Percentiles rank a stretch among this genome's conserved stretches.
Evolutionary conservation across 2,113 vertebrate species (phyloP).

Genomic region (Pandion haliaetus): DNA sequence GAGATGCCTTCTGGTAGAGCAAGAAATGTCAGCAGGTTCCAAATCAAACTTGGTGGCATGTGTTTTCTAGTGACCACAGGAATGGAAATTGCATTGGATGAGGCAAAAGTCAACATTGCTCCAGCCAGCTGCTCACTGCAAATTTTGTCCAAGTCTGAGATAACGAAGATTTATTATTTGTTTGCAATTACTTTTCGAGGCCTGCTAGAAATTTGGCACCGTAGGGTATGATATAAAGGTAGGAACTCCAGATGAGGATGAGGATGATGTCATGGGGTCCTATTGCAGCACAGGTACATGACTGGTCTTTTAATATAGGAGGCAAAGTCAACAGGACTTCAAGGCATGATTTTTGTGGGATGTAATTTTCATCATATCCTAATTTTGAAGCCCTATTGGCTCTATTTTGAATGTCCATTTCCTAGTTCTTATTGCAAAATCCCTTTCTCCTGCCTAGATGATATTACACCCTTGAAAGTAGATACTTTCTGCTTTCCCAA

Average conservation of each 20-base stretch:
- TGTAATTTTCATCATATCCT: background rate
- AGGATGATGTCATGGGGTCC: background rate
- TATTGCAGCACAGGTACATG: background rate
- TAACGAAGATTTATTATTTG: background rate
- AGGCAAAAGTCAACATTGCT: background rate
- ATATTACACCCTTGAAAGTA: background rate
- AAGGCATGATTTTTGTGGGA: background rate
- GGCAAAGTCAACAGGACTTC: background rate
- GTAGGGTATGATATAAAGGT: background rate
- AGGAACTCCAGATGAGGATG: background rate
- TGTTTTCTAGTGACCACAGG: background rate
- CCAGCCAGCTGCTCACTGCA: background rate
- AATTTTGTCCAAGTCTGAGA: background rate
- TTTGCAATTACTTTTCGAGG: background rate
- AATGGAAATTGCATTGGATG: background rate
- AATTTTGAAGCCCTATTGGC: background rate
- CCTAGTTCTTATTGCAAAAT: background rate
- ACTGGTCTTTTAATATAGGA: background rate
- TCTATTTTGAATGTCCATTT: background rate
- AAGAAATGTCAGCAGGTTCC: background rate
- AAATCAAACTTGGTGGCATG: background rate
- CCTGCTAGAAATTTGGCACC: constrained; percentile 23
- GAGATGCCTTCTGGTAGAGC: background rate
- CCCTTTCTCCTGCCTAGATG: background rate
- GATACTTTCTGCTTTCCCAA: background rate